phyloP scores from a whole-genome alignment of 2,888 invertebrate genomes.

The Leptopterna dolabrata region DNA sequence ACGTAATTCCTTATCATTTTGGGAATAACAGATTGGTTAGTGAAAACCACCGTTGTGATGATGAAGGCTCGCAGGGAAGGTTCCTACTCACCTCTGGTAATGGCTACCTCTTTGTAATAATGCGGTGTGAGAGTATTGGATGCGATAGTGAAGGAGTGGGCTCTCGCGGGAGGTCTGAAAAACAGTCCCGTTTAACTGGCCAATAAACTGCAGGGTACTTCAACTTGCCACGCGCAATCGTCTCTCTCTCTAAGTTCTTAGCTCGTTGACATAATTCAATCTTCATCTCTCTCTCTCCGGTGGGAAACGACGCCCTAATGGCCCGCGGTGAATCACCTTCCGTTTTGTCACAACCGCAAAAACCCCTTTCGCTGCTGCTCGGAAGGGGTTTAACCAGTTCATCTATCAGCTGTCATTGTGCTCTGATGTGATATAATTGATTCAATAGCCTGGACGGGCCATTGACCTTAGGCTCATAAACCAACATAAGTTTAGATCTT shows the following conservation, averaged over 20 bases:
- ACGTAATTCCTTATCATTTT: no score
- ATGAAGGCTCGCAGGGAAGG: not conserved
- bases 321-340: not conserved
- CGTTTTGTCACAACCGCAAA: no score
- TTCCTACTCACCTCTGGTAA: not conserved
- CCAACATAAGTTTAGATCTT: no score
- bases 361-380: no score
- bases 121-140: not conserved
- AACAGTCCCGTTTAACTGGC: not conserved
- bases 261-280: not conserved
- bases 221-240: not conserved
- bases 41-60: no score
- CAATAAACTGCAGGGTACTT: not conserved
- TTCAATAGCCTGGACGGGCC: no score
- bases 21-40: no score
- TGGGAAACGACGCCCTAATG: not conserved
- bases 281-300: not conserved
- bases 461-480: no score
- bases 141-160: not conserved
- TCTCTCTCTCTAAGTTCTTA: not conserved
- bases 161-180: not conserved
- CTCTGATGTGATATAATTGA: no score
- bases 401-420: no score
- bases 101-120: not conserved
- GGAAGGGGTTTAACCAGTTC: no score